A percentile compares a stretch with the other conserved stretches of the same genome.
These are phyloP conservation scores for Scomber japonicus DNA, from an alignment of 2,113 vertebrate genomes.

Conservation along the genomic window DNA sequence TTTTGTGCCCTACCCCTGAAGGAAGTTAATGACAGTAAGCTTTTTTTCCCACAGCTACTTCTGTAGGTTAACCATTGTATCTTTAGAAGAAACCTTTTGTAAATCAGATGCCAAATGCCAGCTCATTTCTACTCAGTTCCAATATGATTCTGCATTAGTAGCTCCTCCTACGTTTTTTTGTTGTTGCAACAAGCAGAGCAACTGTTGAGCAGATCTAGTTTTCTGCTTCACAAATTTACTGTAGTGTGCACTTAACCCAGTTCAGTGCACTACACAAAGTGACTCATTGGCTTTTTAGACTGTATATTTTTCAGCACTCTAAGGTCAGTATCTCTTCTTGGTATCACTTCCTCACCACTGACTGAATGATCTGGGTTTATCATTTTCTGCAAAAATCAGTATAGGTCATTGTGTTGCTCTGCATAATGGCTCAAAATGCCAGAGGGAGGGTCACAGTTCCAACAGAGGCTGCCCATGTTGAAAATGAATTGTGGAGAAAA, in stretches of 20 bases:
- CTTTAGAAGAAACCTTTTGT: background rate
- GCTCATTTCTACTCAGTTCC: constrained; percentile 1
- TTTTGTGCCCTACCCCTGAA: constrained; percentile 47
- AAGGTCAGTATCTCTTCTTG: constrained; percentile 4
- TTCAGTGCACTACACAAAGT: background rate
- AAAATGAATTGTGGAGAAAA: constrained; percentile 14
- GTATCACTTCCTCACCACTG: constrained; percentile 10
- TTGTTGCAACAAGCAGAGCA: constrained; percentile 3
- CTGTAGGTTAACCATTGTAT: constrained; percentile 24
- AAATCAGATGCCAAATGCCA: constrained; percentile 4
- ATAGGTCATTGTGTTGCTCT: constrained; percentile 19
- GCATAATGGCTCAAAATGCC: constrained; percentile 32
- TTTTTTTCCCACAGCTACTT: constrained; percentile 23
- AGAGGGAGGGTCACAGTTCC: constrained; percentile 7
- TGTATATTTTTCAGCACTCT: background rate
- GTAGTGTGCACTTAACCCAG: background rate
- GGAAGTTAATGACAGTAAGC: constrained; percentile 3
- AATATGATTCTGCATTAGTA: constrained; percentile 15
- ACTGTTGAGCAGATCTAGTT: constrained; percentile 35
- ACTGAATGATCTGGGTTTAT: constrained; percentile 6
- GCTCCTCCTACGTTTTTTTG: constrained; percentile 2
- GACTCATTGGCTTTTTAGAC: background rate
- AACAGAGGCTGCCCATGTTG: constrained; percentile 13
- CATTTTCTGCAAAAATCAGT: constrained; percentile 23
- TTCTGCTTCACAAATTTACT: background rate